Evolutionary conservation across 1,140 invertebrate species (phyloP).

Genomic region (Episyrphus balteatus): DNA sequence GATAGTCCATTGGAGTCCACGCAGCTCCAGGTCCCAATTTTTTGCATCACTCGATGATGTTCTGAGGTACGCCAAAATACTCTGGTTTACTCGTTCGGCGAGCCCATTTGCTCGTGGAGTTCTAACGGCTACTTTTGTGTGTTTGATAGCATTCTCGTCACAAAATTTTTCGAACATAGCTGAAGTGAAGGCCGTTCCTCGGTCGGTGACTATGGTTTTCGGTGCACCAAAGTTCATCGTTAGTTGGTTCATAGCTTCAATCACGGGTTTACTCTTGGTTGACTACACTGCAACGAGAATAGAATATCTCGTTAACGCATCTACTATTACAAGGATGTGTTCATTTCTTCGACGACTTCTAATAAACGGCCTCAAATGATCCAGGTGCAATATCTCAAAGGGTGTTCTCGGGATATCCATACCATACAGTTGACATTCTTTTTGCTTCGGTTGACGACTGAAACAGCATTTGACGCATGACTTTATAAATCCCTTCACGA

Average conservation of each 20-base stretch:
- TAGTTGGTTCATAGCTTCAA: not conserved
- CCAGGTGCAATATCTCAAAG: conserved; percentile 16
- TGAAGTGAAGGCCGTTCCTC: conserved; percentile 3
- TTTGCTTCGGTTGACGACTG: not conserved
- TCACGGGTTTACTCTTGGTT: conserved; percentile 1
- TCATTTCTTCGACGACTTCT: conserved; percentile 9
- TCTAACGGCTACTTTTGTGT: conserved; percentile 2
- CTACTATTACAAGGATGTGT: conserved; percentile 4
- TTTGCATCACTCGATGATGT: not conserved
- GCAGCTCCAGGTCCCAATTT: not conserved
- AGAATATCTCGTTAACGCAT: conserved; percentile 6
- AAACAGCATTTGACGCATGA: conserved; percentile 1
- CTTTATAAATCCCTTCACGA: conserved; percentile 1
- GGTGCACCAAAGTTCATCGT: conserved; percentile 1
- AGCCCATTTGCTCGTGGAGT: conserved; percentile 1
- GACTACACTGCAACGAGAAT: not conserved
- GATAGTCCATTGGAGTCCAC: not conserved
- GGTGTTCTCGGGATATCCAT: conserved; percentile 11
- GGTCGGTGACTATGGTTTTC: not conserved
- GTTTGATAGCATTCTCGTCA: not conserved
- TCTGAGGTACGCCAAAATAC: not conserved
- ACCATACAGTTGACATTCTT: conserved; percentile 11
- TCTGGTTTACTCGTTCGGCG: conserved; percentile 1
- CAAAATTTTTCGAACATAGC: conserved; percentile 3
- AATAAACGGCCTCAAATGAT: conserved; percentile 21